A percentile compares a stretch with the other conserved stretches of the same genome.
Evolutionary conservation across 2,113 vertebrate genomes (phyloP).

Genomic region (Ramphastos sulfuratus): DNA sequence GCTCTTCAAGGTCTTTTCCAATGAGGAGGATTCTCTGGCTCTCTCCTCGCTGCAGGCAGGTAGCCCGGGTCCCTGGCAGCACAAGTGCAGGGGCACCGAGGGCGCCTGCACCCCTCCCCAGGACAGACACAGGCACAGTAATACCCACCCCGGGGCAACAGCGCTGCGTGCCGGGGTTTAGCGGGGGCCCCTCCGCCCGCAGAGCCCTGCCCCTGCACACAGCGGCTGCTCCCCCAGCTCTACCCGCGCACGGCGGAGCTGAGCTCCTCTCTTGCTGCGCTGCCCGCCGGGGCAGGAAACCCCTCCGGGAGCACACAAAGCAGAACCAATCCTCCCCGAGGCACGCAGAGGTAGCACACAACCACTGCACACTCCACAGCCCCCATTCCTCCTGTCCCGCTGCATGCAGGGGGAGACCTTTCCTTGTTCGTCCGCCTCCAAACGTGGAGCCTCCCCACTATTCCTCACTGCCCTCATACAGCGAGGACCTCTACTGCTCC

Average conservation of each 20-base stretch:
- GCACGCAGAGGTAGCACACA: background rate
- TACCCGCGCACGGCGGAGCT: background rate
- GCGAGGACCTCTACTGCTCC: background rate
- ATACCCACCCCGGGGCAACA: background rate
- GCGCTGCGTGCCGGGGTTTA: accelerated
- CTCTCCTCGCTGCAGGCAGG: background rate
- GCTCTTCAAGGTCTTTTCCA: no score
- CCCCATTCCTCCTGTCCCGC: background rate
- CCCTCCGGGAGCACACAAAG: no score
- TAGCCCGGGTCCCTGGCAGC: background rate
- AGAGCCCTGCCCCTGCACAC: no score
- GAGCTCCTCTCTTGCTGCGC: background rate
- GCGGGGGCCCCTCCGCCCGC: background rate
- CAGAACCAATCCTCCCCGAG: background rate
- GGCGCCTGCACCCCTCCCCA: background rate
- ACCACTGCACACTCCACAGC: background rate
- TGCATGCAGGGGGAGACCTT: background rate
- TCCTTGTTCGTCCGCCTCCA: no score
- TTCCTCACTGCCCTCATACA: background rate
- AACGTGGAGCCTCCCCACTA: background rate
- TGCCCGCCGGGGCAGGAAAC: background rate
- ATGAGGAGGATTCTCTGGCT: no score
- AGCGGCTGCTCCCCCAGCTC: background rate
- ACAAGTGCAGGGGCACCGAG: background rate
- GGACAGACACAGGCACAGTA: background rate